A percentile compares a stretch with the other conserved stretches of the same genome.
Conservation (phyloP, 2,113 vertebrate genomes). For the Aviceda subcristata region DNA sequence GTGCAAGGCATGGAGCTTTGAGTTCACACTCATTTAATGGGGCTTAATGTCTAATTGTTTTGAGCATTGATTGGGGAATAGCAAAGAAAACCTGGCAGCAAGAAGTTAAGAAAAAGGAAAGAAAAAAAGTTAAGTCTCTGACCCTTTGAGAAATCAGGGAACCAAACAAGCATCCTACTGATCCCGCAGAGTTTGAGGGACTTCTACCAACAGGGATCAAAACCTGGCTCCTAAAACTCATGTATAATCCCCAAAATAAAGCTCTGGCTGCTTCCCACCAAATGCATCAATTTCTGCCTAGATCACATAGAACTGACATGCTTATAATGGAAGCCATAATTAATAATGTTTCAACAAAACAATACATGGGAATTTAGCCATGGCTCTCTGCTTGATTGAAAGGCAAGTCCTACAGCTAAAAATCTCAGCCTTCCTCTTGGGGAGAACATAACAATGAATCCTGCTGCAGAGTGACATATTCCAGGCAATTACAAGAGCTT, state of each 20-base stretch:
- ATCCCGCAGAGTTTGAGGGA: background rate
- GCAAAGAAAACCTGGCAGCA: background rate
- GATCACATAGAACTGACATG: background rate
- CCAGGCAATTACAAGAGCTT: constrained; percentile 44
- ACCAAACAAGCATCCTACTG: background rate
- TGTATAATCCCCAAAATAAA: background rate
- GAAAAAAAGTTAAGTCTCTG: background rate
- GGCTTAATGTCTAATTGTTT: background rate
- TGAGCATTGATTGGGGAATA: background rate
- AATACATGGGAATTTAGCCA: background rate
- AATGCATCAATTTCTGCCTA: background rate
- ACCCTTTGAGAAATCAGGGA: background rate
- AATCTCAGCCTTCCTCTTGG: background rate
- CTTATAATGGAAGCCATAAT: constrained; percentile 8
- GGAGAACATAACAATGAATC: constrained; percentile 19
- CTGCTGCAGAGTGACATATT: background rate
- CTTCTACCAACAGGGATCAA: background rate
- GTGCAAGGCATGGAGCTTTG: background rate
- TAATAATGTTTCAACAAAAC: constrained; percentile 13
- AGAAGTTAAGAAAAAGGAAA: background rate
- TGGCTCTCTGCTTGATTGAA: background rate
- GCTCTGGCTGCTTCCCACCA: background rate
- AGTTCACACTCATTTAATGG: background rate
- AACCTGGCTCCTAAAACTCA: background rate
- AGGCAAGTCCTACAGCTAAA: constrained; percentile 15